Conservation (phyloP, 2,113 vertebrate genomes). For the Podiceps cristatus region DNA sequence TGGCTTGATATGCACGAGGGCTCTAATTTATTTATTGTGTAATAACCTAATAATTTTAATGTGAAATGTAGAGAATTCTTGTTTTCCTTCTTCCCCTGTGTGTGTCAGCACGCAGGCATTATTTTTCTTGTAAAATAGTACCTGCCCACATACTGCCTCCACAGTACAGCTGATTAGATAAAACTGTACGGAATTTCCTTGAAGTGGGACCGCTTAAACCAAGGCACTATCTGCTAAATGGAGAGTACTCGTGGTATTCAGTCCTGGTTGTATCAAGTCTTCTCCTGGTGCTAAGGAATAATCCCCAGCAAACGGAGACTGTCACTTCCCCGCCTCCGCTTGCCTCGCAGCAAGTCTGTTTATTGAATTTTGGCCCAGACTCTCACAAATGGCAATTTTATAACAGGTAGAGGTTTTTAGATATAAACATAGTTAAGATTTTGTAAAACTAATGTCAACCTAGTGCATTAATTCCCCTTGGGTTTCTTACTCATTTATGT, state of each 20-base stretch:
- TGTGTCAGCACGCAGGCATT: slow-evolving; percentile 49
- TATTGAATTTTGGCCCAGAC: not conserved
- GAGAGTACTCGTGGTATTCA: slow-evolving; percentile 29
- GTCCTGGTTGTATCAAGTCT: not conserved
- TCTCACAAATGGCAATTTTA: not conserved
- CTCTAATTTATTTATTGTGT: not conserved
- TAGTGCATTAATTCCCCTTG: slow-evolving; percentile 56
- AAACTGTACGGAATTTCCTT: slow-evolving; percentile 36
- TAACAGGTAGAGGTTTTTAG: slow-evolving; percentile 5
- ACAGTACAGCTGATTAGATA: slow-evolving; percentile 39
- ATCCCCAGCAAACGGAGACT: not conserved
- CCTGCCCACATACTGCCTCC: slow-evolving; percentile 46
- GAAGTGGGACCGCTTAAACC: slow-evolving; percentile 51
- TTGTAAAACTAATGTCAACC: slow-evolving; percentile 59
- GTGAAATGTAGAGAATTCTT: not conserved
- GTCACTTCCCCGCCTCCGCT: not conserved
- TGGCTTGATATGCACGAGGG: not conserved
- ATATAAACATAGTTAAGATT: slow-evolving; percentile 19
- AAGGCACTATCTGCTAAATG: slow-evolving; percentile 29
- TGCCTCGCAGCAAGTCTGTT: not conserved
- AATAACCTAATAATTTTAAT: slow-evolving; percentile 21
- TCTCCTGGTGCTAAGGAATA: slow-evolving; percentile 4
- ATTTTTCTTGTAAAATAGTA: not conserved
- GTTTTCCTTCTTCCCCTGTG: slow-evolving; percentile 7
- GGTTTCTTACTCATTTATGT: slow-evolving; percentile 68